Conservation (phyloP, 2,797 vertebrate species). For the Neosilurus hyrtlii region DNA sequence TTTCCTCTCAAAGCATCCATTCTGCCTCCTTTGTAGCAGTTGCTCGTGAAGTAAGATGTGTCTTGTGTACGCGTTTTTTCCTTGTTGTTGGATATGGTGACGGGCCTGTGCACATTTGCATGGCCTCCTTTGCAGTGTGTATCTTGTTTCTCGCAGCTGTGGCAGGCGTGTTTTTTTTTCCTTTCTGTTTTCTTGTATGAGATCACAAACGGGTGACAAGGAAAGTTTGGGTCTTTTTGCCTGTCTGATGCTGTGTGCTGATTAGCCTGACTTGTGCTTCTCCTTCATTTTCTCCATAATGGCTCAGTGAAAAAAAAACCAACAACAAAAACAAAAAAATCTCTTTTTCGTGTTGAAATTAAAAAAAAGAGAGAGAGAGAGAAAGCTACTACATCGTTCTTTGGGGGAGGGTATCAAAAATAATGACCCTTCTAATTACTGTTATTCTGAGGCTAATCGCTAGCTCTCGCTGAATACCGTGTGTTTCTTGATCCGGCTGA, state of each 20-base stretch:
- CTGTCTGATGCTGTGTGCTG: slow-evolving; percentile 48
- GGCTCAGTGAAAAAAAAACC: slow-evolving; percentile 46
- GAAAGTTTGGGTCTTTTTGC: slow-evolving; percentile 69
- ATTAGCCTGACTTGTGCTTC: slow-evolving; percentile 52
- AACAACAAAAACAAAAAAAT: slow-evolving; percentile 52
- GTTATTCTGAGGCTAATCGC: slow-evolving; percentile 53
- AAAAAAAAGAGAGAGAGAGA: slow-evolving; percentile 35
- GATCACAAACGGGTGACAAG: slow-evolving; percentile 75
- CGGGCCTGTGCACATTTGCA: slow-evolving; percentile 64
- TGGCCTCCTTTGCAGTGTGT: slow-evolving; percentile 59
- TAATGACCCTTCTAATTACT: slow-evolving; percentile 52
- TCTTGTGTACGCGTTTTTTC: slow-evolving; percentile 35
- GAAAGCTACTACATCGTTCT: slow-evolving; percentile 24
- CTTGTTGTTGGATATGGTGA: slow-evolving; percentile 50
- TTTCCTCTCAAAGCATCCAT: slow-evolving; percentile 56
- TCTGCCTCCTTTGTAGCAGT: slow-evolving; percentile 35
- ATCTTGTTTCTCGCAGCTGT: slow-evolving; percentile 61
- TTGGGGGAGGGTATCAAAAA: slow-evolving; percentile 51
- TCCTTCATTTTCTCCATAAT: slow-evolving; percentile 54
- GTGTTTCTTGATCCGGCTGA: slow-evolving; percentile 53
- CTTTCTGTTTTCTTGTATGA: slow-evolving; percentile 58
- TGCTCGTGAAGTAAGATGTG: slow-evolving; percentile 42
- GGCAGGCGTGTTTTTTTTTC: slow-evolving; percentile 55
- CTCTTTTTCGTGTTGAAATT: slow-evolving; percentile 43
- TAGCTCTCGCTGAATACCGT: slow-evolving; percentile 44